A percentile compares a stretch with the other conserved stretches of the same genome.
phyloP scores from a whole-genome alignment of 2,888 invertebrate genomes.

The Zygaena filipendulae region DNA sequence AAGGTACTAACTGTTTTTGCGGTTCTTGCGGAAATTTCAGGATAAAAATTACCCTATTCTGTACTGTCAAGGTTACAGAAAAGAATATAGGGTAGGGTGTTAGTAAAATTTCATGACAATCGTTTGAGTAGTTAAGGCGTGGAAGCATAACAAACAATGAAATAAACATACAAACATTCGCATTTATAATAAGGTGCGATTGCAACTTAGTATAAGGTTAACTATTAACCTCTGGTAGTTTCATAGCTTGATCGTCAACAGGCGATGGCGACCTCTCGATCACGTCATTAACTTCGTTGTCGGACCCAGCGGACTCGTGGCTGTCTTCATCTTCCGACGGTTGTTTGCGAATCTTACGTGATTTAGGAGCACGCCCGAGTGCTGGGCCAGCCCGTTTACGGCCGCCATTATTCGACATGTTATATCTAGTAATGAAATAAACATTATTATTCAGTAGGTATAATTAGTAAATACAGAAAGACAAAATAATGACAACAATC shows the following conservation, averaged over 20 bases:
- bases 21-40: too few relatives aligned
- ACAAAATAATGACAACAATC: too few relatives aligned
- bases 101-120: not conserved
- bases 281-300: conserved; percentile 24
- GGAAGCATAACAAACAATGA: not conserved
- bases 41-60: too few relatives aligned
- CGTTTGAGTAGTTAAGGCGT: not conserved
- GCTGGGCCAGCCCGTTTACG: conserved; percentile 24
- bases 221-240: conserved; percentile 68
- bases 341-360: conserved; percentile 29
- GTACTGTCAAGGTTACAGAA: too few relatives aligned
- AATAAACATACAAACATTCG: not conserved
- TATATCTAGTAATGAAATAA: too few relatives aligned
- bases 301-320: conserved; percentile 30
- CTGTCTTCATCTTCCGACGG: conserved; percentile 42
- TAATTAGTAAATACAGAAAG: too few relatives aligned
- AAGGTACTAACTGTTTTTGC: not conserved
- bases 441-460: too few relatives aligned
- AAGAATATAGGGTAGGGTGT: too few relatives aligned
- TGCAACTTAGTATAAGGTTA: not conserved
- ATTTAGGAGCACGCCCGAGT: conserved; percentile 21
- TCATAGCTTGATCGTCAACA: conserved; percentile 69
- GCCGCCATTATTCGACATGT: conserved; percentile 26
- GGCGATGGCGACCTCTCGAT: conserved; percentile 54
- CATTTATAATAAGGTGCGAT: not conserved